phyloP scores from a whole-genome alignment of 2,888 invertebrate genomes.

The Plagodis dolabraria region DNA sequence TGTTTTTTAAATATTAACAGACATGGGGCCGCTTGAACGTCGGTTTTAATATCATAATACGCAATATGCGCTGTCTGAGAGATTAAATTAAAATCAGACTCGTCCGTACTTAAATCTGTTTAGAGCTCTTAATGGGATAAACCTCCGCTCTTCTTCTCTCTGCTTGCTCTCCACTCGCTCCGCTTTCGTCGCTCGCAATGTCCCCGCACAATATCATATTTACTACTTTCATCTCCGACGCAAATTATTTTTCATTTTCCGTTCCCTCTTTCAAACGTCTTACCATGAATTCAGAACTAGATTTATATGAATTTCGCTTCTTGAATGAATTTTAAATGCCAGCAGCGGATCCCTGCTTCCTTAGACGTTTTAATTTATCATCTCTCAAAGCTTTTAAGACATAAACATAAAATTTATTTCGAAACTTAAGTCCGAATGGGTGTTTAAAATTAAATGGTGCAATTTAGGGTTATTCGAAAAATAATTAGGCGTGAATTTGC shows the following conservation, averaged over 20 bases:
- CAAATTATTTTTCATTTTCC: constrained; percentile 53
- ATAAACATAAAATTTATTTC: constrained; percentile 22
- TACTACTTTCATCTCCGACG: constrained; percentile 49
- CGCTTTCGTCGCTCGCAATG: constrained; percentile 7
- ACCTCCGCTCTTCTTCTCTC: constrained; percentile 11
- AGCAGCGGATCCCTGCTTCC: constrained; percentile 5
- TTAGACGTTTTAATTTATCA: constrained; percentile 17
- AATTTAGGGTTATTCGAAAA: constrained; percentile 17
- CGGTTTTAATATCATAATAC: constrained; percentile 17
- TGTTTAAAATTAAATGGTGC: constrained; percentile 23
- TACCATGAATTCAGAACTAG: constrained; percentile 31
- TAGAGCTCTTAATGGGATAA: constrained; percentile 48
- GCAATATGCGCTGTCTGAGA: constrained; percentile 37
- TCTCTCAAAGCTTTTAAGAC: constrained; percentile 2
- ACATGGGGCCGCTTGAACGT: constrained; percentile 7
- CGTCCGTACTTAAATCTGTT: constrained; percentile 49
- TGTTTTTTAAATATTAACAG: constrained; percentile 10
- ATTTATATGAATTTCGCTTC: constrained; percentile 34
- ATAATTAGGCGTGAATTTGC: constrained; percentile 21
- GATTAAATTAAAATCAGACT: constrained; percentile 52
- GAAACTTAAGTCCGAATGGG: constrained; percentile 22
- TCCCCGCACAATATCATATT: constrained; percentile 45
- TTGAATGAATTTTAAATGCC: constrained; percentile 14
- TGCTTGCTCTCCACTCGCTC: constrained; percentile 13
- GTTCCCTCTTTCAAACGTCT: constrained; percentile 36